Base-by-base conservation (phyloP, 2,797 vertebrate genomes). In the Adrianichthys oophorus region DNA sequence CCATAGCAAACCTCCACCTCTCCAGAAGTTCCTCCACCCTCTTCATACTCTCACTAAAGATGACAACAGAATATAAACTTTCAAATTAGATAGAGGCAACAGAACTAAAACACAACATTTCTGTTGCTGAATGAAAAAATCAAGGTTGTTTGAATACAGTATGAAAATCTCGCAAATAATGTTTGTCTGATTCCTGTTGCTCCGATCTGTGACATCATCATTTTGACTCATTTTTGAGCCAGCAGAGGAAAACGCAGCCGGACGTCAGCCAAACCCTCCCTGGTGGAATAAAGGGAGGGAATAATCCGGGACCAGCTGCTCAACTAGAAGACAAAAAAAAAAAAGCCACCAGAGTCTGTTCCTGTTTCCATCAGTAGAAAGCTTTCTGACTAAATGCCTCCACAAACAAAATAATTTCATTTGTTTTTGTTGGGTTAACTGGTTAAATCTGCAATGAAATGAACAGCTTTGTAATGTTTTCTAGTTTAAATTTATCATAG, bases 231-330 rank as follows among this genome's bases (percentile, higher is more conserved):
- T 46, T 61, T 62, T 15, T 54, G 64, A 70, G 52, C 68, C 65
- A 59, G 52, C 62, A 69, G 65, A 65, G 48, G 54, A 64, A 56
- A 62, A 41, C 65, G 53, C 70, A 81, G 58, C 74, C 68, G 72
- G 54, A 59, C 23, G 41, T 37, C 48, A 52, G 65, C 59, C 56
- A 64, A 44, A 55, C 29, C 43, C 29, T 62, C 37, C 52, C 55
- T 58, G 29, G 46, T 68, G 78, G 76, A 85, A 79, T 70, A 65
- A 65, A 70, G 76, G n/a, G n/a, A n/a, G n/a, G n/a, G n/a, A n/a
- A n/a, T n/a, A n/a, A 70, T 80, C 68, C 70, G 59, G 45, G 57
- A 84, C 70, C 82, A 84, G 80, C 76, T 87, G 84, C 63, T 83
- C 70, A 40, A 24, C 58, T 16, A 44, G 49, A 74, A 67, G 45